These are phyloP conservation scores for Drosophila auraria DNA, from an alignment of 1,140 invertebrate genomes.

Conservation along the genomic window DNA sequence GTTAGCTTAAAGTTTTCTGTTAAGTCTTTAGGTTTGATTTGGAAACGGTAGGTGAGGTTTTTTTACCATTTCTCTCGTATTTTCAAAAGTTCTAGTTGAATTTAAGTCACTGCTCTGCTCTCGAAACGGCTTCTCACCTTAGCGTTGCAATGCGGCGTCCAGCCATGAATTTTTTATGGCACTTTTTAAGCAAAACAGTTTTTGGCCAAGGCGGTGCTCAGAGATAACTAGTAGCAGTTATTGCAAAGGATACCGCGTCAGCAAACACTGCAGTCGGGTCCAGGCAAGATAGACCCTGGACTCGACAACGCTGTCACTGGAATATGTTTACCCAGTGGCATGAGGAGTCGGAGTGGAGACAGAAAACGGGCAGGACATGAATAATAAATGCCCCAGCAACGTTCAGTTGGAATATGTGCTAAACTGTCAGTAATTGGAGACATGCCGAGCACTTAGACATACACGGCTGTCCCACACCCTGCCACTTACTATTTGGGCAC, in stretches of 20 bases:
- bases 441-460: conserved; percentile 71
- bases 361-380: conserved; percentile 33
- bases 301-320: conserved; percentile 26
- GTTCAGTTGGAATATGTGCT: conserved; percentile 66
- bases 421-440: conserved; percentile 79
- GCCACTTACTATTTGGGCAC: conserved; percentile 2
- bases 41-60: not conserved
- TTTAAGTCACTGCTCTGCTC: not conserved
- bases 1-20: conserved; percentile 32
- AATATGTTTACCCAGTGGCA: conserved; percentile 29
- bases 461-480: conserved; percentile 4
- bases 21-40: not conserved
- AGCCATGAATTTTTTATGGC: conserved; percentile 76
- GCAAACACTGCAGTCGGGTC: conserved; percentile 54
- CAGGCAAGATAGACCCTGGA: conserved; percentile 4
- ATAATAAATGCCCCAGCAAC: conserved; percentile 64
- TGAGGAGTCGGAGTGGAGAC: conserved; percentile 10
- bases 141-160: conserved; percentile 51
- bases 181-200: conserved; percentile 38
- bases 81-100: not conserved
- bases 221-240: conserved; percentile 40
- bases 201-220: conserved; percentile 27
- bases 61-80: not conserved
- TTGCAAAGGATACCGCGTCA: conserved; percentile 22
- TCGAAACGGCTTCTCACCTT: conserved; percentile 19